A percentile compares a stretch with the other conserved stretches of the same genome.
These are phyloP conservation scores for Cephus spinipes DNA, from an alignment of 2,888 invertebrate genomes.

Conservation along the genomic window DNA sequence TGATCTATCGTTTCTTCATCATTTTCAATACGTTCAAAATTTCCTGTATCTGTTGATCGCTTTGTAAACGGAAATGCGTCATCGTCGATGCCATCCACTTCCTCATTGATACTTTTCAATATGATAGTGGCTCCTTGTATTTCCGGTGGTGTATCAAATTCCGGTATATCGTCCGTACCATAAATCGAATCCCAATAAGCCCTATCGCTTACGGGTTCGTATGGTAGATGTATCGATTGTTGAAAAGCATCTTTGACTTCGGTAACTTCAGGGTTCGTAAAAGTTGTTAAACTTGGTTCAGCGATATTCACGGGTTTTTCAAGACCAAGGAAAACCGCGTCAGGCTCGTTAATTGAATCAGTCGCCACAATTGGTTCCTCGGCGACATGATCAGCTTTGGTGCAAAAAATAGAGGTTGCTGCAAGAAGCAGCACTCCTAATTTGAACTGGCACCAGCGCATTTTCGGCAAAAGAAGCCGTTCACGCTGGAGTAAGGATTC, in stretches of 20 bases:
- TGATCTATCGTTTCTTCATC: not conserved
- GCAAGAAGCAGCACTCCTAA: not conserved
- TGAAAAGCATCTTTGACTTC: not conserved
- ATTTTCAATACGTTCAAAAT: not conserved
- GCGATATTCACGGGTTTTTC: too few relatives aligned
- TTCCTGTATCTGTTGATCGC: not conserved
- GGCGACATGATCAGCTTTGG: not conserved
- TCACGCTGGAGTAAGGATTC: not conserved
- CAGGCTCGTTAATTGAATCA: too few relatives aligned
- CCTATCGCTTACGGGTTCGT: slow-evolving; percentile 11
- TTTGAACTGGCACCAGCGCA: not conserved
- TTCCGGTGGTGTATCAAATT: slow-evolving; percentile 23
- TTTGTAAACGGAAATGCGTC: not conserved
- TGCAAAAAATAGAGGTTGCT: not conserved
- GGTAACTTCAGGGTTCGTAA: not conserved
- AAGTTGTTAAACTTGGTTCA: not conserved
- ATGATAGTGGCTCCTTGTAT: slow-evolving; percentile 17
- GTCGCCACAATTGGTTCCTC: not conserved
- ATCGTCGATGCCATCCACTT: not conserved
- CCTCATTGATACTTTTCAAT: not conserved
- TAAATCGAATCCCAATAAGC: slow-evolving; percentile 30
- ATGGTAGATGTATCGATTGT: not conserved
- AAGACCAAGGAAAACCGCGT: too few relatives aligned
- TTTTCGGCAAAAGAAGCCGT: not conserved
- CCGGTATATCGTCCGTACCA: slow-evolving; percentile 25